Percentiles rank a stretch among this genome's conserved stretches.
Evolutionary conservation across 2,888 invertebrate species (phyloP).

Genomic region (Sarcophaga caerulescens): DNA sequence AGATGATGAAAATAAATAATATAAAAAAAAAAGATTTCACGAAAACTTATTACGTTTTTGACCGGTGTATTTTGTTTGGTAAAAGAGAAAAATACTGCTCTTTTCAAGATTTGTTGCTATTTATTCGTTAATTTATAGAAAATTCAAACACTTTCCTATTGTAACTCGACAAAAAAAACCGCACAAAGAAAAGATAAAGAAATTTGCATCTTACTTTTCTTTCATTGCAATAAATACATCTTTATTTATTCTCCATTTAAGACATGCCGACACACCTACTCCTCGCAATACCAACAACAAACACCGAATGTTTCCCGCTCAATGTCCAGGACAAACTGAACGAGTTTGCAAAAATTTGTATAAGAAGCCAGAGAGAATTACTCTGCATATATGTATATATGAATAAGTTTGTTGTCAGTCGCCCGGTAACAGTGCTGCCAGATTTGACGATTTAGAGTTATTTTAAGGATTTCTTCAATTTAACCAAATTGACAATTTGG

Average conservation of each 20-base stretch:
- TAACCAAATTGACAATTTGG: not conserved
- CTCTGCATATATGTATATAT: not conserved
- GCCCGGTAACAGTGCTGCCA: constrained; percentile 10
- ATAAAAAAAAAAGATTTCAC: too few species aligned
- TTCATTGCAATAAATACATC: not conserved
- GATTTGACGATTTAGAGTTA: not conserved
- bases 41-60: not conserved
- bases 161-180: not conserved
- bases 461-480: not conserved
- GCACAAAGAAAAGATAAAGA: not conserved
- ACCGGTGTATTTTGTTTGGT: not conserved
- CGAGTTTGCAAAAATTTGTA: constrained; percentile 3
- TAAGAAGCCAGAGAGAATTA: not conserved
- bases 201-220: constrained; percentile 32
- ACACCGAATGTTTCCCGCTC: constrained; percentile 34
- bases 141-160: too few species aligned
- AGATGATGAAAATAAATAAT: too few species aligned
- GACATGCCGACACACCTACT: constrained; percentile 43
- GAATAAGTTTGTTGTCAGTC: not conserved
- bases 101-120: not conserved
- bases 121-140: not conserved
- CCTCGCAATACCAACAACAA: not conserved
- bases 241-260: constrained; percentile 17
- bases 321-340: constrained; percentile 48
- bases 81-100: not conserved